Evolutionary conservation across 2,797 vertebrate genomes (phyloP), one percentile per base, ranked within the genome.

Genomic region (Rhincodon typus): DNA sequence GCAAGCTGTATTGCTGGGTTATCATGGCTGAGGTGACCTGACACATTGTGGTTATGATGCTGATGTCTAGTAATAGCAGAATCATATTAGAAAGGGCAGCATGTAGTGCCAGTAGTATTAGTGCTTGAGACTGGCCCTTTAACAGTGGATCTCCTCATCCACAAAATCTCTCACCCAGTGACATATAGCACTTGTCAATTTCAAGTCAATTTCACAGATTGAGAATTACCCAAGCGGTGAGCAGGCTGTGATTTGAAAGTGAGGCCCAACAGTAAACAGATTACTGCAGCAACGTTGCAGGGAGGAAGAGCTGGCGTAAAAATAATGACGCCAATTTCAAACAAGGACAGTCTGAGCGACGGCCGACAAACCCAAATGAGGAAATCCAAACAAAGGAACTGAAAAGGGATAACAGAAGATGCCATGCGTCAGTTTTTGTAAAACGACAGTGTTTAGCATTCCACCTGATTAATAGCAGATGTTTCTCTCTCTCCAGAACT

Each of bases 161-260:
- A 19, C 87, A n/a, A 57, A 90, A 90, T 90, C 87, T 90, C 53
- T n/a, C 57, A 90, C 15, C 87, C 53, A 62, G 87, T 62, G 27
- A 90, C 87, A 90, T 90, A 90, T 30, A 90, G 53, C 87, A 62
- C 87, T 90, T 90, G 87, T 90, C 87, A 90, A 90, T 90, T 90
- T 90, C 87, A 90, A 90, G 87, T 90, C 87, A 90, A 90, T 90
- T 90, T 90, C 87, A 90, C 87, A 66, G 87, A 90, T 90, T 90
- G 30, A 66, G 87, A 66, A 62, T 90, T 66, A 90, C 53, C 87
- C 87, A 90, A 90, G 87, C 53, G 87, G 53, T 66, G 53, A 90
- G 86, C 46, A 30, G 53, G 86, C 86, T 88, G 46, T 88, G 86
- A 53, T 88, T 53, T 88, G 86, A 88, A 88, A 57, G 25, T 30